These are phyloP conservation scores for Pardalotus punctatus DNA, from an alignment of 2,113 vertebrate genomes.

Conservation along the genomic window DNA sequence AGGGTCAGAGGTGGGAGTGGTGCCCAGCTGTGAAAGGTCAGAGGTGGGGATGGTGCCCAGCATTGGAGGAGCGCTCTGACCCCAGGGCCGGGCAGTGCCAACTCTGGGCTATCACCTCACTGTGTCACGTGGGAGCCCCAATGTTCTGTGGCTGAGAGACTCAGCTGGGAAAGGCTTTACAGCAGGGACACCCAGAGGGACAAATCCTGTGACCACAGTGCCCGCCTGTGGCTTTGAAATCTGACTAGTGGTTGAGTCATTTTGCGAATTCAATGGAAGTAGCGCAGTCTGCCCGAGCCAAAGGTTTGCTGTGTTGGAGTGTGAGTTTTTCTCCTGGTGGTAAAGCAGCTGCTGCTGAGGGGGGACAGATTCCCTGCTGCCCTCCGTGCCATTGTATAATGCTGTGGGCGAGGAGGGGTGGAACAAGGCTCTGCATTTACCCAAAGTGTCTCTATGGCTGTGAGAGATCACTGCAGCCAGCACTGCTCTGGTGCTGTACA, in stretches of 20 bases:
- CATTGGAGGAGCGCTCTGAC: not conserved
- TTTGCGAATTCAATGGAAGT: not conserved
- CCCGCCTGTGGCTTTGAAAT: not conserved
- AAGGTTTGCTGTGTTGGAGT: not conserved
- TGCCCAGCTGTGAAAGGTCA: no score
- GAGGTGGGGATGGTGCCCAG: no score
- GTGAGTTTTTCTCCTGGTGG: not conserved
- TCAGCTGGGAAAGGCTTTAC: not conserved
- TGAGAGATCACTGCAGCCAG: no score
- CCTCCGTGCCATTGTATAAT: no score
- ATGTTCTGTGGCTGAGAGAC: no score
- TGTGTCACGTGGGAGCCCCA: no score
- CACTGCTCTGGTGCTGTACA: no score
- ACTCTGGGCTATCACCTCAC: not conserved
- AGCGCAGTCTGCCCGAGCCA: not conserved
- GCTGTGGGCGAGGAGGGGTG: no score
- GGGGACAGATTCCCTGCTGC: not conserved
- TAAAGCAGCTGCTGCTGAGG: not conserved
- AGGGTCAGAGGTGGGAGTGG: no score
- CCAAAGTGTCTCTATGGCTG: no score
- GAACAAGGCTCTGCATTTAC: no score
- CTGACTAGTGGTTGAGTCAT: fast-evolving
- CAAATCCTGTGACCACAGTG: not conserved
- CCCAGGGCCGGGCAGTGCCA: not conserved
- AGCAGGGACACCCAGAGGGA: not conserved